Base-by-base conservation (phyloP, 2,888 invertebrate species). In the Drosophila conformis region DNA sequence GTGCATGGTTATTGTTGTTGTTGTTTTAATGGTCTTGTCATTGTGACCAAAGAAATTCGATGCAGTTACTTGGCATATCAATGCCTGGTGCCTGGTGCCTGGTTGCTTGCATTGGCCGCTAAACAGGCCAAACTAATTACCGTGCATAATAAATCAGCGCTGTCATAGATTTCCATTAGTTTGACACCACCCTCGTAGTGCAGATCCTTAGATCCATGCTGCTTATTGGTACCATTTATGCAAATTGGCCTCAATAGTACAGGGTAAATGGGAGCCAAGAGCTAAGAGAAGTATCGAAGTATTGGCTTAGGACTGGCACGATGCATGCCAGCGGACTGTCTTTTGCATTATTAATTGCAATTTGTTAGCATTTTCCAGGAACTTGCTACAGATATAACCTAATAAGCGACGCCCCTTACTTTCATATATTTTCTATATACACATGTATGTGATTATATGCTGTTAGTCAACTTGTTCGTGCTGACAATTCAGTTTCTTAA, bases 51-150 rank as follows among this genome's bases (percentile, higher is more conserved):
- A 69, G 80, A 72, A 86, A 79, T 76, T 78, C 86, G 67, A 86
- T 83, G 83, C 86, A 83, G 38, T 71, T 66, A 73, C 69, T 76
- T 65, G 83, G 75, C 65, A 75, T 83, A 72, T 72, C 71, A 64
- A 72, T 72, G 71, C 54, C 10, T 31, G 31, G 31, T 10, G 31
- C 31, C 31, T 33, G 33, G 33, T 33, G 64, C 33, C 27, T 42
- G 42, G 52, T 48, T 40, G 61, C 56, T 46, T 54, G 60, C 49
- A 66, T 72, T 78, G 65, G 56, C 61, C 69, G 83, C 78, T 84
- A 88, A 86, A 61, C 80, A 85, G 89, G 87, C 80, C 89, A 87
- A 87, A 89, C 87, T 87, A 87, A 87, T 87, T 87, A 84, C 85
- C 73, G 69, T 74, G 77, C 83, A 87, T 87, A 85, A 87, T 87